Percentiles rank a stretch among this genome's conserved stretches.
These are phyloP conservation scores for Potorous gilbertii DNA, from an alignment of 2,797 vertebrate species.

Conservation along the genomic window DNA sequence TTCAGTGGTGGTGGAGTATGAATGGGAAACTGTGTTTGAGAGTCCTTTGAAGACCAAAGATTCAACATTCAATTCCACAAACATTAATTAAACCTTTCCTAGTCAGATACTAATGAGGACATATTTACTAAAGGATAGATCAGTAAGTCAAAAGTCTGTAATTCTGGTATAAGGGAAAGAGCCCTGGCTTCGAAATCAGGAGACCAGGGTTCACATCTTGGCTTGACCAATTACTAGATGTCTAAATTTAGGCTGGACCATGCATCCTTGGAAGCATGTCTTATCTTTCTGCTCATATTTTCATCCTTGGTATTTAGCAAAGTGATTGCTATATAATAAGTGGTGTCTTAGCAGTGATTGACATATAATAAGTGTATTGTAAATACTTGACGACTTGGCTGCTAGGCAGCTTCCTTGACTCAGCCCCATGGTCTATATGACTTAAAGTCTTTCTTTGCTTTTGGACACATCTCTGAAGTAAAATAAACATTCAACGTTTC, in stretches of 20 bases:
- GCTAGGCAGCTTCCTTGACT: neutral
- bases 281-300: neutral
- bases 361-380: neutral
- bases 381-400: neutral
- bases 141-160: neutral
- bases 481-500: neutral
- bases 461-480: neutral
- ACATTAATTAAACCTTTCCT: neutral
- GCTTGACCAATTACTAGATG: neutral
- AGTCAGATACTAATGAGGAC: neutral
- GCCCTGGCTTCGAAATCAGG: neutral
- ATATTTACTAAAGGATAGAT: neutral
- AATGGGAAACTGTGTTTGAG: neutral
- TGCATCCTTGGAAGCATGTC: neutral
- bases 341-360: neutral
- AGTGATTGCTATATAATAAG: neutral
- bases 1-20: neutral
- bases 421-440: neutral
- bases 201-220: neutral
- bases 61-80: neutral
- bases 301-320: neutral
- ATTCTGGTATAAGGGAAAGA: neutral
- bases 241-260: neutral
- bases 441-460: neutral
- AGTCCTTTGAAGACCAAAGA: neutral